Base-by-base conservation (phyloP, 2,797 vertebrate genomes). In the Etheostoma perlongum region DNA sequence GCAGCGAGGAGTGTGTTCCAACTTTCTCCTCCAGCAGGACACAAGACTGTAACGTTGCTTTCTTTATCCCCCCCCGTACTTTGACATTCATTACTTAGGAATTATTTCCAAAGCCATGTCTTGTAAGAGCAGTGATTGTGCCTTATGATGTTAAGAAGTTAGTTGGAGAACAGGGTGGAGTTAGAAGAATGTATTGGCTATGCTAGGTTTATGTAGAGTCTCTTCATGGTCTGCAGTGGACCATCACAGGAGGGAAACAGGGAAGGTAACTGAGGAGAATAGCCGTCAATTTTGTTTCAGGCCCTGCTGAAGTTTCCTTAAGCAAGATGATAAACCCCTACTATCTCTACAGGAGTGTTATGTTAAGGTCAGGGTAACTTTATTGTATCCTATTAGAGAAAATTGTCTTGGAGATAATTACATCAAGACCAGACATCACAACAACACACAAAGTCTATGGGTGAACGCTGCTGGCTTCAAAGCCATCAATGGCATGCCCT, bases 51-150 rank as follows among this genome's bases (percentile, higher is more conserved):
- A 86, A 89, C 91, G 86, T 85, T 86, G 64, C 57, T 79, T 57
- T 64, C 64, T 42, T 79, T 23, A 58, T 59, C 79, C 67, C 68
- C 74, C 65, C 66, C 46, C 2, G 0, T 13, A 58, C 58, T 87
- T 89, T 86, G 72, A 72, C 71, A 89, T 88, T 88, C 87, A 92
- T 87, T 86, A 83, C 82, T 66, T 61, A 79, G 86, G 90, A 91
- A 90, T 92, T 90, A 75, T 81, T 92, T 92, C 84, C 89, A 89
- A 80, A 86, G 78, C 88, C 89, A 84, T 72, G 60, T 87, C 90
- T 93, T 88, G 90, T 92, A 94, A 93, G 89, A 89, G 81, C 87
- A 82, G 81, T 84, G 85, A 93, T 85, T 92, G 76, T 80, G 67
- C 67, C 66, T 72, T 73, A 42, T 51, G 54, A 59, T 70, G n/a